Evolutionary conservation across 2,113 vertebrate species (phyloP), one percentile per base, ranked within the genome.

Genomic region (Coryphaenoides rupestris): DNA sequence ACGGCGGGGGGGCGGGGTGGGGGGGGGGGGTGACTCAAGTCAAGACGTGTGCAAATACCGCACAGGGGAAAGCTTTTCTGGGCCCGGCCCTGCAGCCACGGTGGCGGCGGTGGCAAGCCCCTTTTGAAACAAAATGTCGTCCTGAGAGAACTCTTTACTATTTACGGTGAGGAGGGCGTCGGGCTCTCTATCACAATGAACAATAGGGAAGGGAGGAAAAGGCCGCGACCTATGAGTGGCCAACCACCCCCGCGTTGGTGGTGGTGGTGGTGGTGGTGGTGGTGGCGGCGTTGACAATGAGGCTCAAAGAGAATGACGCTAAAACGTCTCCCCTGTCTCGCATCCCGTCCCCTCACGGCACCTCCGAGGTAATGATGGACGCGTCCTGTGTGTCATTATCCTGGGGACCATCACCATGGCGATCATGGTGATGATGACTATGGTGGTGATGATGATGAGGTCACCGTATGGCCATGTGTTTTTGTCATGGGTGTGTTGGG

Each of bases 341-440:
- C 14, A 10, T 60, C 59, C 45, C 67, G 55, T 10, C 3, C 65
- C 66, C 66, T 59, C 24, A 40, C 40, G 23, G 13, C 74, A 55
- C 70, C 62, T 68, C 60, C 72, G 23, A 72, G n/a, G n/a, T n/a
- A n/a, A n/a, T n/a, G 75, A 73, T 56, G 33, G 57, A 54, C 63
- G 14, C 47, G 16, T 54, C 62, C 62, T 26, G 3, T 26, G 6
- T 26, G 3, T 6, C 24, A 26, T 26, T 26, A 26, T 3, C 24
- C 24, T 6, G 6, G 24, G 24, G 6, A 19, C 33, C 19, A 46
- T 60, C 22, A 2, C 33, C 3, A 65, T 56, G 58, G 5, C 62
- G 21, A 67, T n/a, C n/a, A n/a, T n/a, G n/a, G 58, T 55, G 1
- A 45, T 55, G 59, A 57, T 49, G 66, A n/a, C n/a, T n/a, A n/a